A percentile compares a stretch with the other conserved stretches of the same genome.
Conservation (phyloP, 2,888 invertebrate genomes). For the Abscondita cerata region DNA sequence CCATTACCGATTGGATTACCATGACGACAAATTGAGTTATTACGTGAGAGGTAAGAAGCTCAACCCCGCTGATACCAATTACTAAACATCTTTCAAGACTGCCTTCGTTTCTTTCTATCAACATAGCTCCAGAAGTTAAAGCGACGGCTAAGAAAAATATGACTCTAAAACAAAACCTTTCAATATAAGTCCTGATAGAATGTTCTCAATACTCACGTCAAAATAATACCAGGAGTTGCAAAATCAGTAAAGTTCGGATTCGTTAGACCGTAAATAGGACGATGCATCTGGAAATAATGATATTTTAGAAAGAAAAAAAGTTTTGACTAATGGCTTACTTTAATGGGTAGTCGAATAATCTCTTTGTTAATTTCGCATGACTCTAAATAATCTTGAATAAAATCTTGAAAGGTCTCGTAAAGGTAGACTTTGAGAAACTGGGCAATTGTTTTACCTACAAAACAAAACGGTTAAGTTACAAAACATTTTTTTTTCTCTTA, state of each 20-base stretch:
- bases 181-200: neutral
- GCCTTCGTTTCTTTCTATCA: conserved; percentile 88
- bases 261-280: conserved; percentile 76
- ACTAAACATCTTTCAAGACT: conserved; percentile 88
- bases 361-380: conserved; percentile 71
- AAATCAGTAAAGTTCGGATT: conserved; percentile 91
- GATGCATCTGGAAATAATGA: conserved; percentile 64
- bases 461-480: neutral
- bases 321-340: conserved; percentile 59
- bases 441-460: conserved; percentile 63
- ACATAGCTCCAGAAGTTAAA: conserved; percentile 87
- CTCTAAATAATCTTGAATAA: conserved; percentile 68
- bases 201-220: conserved; percentile 69
- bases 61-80: conserved; percentile 80
- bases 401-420: conserved; percentile 73
- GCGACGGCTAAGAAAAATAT: conserved; percentile 94
- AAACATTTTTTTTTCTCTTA: conserved; percentile 19
- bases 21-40: conserved; percentile 87
- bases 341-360: conserved; percentile 67
- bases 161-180: conserved; percentile 64
- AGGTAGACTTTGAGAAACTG: conserved; percentile 78
- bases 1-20: conserved; percentile 78
- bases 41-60: conserved; percentile 87
- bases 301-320: neutral
- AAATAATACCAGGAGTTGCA: conserved; percentile 90